Evolutionary conservation across 2,888 invertebrate genomes (phyloP).

Genomic region (Oligia fasciuncula): DNA sequence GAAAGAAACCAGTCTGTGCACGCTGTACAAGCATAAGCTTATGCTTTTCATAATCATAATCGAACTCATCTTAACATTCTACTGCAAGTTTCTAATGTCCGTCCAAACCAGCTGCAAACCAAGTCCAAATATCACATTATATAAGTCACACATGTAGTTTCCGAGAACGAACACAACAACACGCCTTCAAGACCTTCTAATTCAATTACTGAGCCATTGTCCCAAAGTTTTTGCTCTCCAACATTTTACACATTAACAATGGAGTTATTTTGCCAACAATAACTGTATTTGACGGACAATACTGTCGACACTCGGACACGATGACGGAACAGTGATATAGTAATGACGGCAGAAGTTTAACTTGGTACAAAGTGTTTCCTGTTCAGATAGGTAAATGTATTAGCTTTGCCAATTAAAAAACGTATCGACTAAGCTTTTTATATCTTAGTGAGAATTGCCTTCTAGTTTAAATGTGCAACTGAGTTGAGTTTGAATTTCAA

Average conservation of each 20-base stretch:
- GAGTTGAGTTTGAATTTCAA: too few species aligned
- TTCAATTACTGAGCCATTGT: conserved; percentile 86
- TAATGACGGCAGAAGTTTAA: conserved; percentile 44
- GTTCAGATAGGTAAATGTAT: not conserved
- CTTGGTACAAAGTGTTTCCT: conserved; percentile 9
- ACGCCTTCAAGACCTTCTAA: conserved; percentile 77
- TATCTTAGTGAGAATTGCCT: not conserved
- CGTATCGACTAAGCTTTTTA: not conserved
- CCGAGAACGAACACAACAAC: conserved; percentile 72
- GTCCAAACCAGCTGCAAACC: conserved; percentile 35
- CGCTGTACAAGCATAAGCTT: not conserved
- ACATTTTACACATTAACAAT: conserved; percentile 81
- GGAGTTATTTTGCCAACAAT: conserved; percentile 88
- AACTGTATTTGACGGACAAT: conserved; percentile 80
- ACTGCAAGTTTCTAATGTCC: conserved; percentile 15
- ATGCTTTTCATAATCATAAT: not conserved
- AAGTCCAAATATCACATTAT: conserved; percentile 46
- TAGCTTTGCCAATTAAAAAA: not conserved
- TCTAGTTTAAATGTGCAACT: not conserved
- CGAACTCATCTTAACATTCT: not conserved
- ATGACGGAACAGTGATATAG: conserved; percentile 54
- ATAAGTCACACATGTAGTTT: conserved; percentile 60
- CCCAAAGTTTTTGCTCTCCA: conserved; percentile 79
- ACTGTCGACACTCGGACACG: conserved; percentile 70
- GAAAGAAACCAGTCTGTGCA: not conserved